A percentile compares a stretch with the other conserved stretches of the same genome.
phyloP scores from a whole-genome alignment of 35 echinoderm and acorn worm genomes.

The Ophioderma brevispina region DNA sequence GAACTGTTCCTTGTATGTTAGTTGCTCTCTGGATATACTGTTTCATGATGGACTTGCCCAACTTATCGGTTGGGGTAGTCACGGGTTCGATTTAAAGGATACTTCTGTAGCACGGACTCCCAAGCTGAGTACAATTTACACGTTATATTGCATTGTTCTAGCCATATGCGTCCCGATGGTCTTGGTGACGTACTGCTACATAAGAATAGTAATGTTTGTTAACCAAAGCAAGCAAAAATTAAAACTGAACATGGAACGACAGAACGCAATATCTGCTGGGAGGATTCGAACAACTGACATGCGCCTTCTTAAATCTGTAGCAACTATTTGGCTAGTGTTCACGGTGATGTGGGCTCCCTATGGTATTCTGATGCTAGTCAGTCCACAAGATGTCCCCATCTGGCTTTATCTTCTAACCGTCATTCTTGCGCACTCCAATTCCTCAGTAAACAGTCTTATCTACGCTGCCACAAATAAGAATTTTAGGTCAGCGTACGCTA shows the following conservation, averaged over 20 bases:
- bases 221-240: neutral
- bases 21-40: conserved; percentile 41
- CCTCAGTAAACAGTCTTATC: conserved; percentile 75
- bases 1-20: conserved; percentile 46
- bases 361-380: conserved; percentile 51
- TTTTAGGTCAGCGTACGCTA: conserved; percentile 60
- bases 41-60: conserved; percentile 57
- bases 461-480: conserved; percentile 79
- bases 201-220: neutral
- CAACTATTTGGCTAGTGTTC: conserved; percentile 72
- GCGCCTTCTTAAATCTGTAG: conserved; percentile 49
- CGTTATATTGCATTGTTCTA: conserved; percentile 32
- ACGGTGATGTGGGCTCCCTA: conserved; percentile 82
- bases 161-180: neutral
- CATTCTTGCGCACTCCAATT: conserved; percentile 66
- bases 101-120: conserved; percentile 42
- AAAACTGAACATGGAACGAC: neutral
- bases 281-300: conserved; percentile 19
- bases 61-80: conserved; percentile 58
- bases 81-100: conserved; percentile 33
- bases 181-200: neutral
- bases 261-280: too few species aligned
- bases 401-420: conserved; percentile 55
- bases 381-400: conserved; percentile 30
- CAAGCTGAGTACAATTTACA: conserved; percentile 25